Evolutionary conservation across 2,888 invertebrate species (phyloP).

Genomic region (Trilocha varians): DNA sequence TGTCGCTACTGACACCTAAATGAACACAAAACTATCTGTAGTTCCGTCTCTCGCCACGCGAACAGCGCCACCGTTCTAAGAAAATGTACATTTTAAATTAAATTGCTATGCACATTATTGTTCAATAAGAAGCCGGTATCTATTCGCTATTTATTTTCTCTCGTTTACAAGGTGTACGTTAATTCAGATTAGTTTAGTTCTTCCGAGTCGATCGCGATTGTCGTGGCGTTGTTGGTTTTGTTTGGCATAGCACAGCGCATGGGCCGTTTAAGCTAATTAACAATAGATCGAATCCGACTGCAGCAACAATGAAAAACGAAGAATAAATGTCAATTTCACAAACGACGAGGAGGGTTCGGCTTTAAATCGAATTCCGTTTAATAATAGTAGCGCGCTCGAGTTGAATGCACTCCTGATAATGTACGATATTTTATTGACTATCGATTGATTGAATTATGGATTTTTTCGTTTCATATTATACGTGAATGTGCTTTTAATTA

Average conservation of each 20-base stretch:
- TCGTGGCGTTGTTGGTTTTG: constrained; percentile 25
- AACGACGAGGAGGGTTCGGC: constrained; percentile 70
- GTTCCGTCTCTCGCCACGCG: constrained; percentile 34
- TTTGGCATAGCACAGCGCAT: constrained; percentile 48
- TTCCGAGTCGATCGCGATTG: constrained; percentile 15
- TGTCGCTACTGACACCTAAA: constrained; percentile 41
- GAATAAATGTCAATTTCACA: constrained; percentile 73
- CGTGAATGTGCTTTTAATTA: constrained; percentile 2
- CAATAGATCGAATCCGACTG: constrained; percentile 69
- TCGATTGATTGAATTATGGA: constrained; percentile 30
- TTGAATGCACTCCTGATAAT: constrained; percentile 69
- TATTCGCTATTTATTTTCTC: not conserved
- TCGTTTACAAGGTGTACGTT: not conserved
- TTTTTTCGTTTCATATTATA: constrained; percentile 3
- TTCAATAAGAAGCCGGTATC: too few relatives aligned
- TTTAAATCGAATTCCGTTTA: constrained; percentile 72
- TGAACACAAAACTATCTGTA: constrained; percentile 13
- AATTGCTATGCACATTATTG: too few relatives aligned
- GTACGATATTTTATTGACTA: constrained; percentile 61
- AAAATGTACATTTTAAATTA: not conserved
- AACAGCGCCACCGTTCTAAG: constrained; percentile 25
- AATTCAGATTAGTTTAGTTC: constrained; percentile 7
- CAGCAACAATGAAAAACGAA: constrained; percentile 72
- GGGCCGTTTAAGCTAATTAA: constrained; percentile 71
- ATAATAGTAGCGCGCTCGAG: constrained; percentile 68